Evolutionary conservation across 2,797 vertebrate species (phyloP), one percentile per base, ranked within the genome.

Genomic region (Spheniscus humboldti): DNA sequence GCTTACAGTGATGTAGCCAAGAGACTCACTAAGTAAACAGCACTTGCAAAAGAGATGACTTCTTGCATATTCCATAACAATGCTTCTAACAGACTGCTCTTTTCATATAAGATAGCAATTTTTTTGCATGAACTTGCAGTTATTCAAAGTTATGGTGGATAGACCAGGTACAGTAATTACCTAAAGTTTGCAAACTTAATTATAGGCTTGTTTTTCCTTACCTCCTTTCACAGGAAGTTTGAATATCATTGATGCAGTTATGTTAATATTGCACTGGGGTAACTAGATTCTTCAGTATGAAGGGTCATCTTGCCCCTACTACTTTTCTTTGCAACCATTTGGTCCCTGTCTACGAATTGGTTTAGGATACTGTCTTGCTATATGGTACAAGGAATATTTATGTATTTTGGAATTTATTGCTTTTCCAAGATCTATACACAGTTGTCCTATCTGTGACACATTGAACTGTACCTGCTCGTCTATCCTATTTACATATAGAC

Each of bases 1-100:
- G 99, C 99, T 33, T 99, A 99, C 78, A 99, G 96, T 37, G 99
- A 99, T 4, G 99, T 99, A 88, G 99, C 99, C 97, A 99, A 99
- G 97, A 99, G 99, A 98, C 99, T 99, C 59, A 98, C 99, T 97
- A 99, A 99, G 98, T 99, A 99, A 98, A 43, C 66, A 59, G 92
- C 95, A 52, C 94, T 84, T 78, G 35, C 3, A 22, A 47, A 80
- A 95, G 90, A 88, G 92, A 80, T 56, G 67, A 55, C 80, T 63
- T 90, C 89, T 96, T 62, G 87, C 80, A 45, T 79, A 87, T 77
- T 92, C 91, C 96, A 2, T 97, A 96, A 97, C 92, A 94, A 92
- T 3, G 97, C 98, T 98, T 97, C 97, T 98, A 98, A 98, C 97
- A 98, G 98, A 98, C 98, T 96, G 96, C 97, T 97, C 97, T 96